Evolutionary conservation across 2,797 vertebrate genomes (phyloP), one percentile per base, ranked within the genome.

Genomic region (Falco biarmicus): DNA sequence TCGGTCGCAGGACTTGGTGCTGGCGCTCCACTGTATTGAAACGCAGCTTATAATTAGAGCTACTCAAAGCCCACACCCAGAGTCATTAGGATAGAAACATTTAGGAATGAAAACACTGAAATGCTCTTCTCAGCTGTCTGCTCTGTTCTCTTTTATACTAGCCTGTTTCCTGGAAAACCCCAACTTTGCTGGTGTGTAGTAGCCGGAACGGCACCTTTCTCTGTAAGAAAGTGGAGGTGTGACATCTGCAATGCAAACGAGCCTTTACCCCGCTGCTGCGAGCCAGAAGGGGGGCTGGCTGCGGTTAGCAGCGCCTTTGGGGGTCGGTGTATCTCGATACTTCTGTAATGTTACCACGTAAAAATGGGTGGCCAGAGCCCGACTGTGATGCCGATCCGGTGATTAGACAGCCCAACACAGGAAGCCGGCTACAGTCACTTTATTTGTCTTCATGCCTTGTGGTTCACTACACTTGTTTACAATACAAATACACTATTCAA

Each of bases 381-480:
- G 63, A 47, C 21, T 28, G 24, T 24, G 79, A 12, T 0, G 0
- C 1, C 14, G 53, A 61, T 53, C 41, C 59, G 60, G 8, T 76
- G 43, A 92, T 13, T 57, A 77, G 73, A 83, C 45, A 77, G 56
- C 75, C 68, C 63, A n/a, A 63, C 84, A 92, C 84, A 77, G 54
- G 84, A 56, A 94, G 92, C 82, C 93, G 93, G 83, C 92, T 96
- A 96, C 90, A 95, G 95, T 75, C 92, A 91, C 91, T 98, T 98
- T 98, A 97, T 98, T 98, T 96, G 92, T 97, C 89, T 95, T 96
- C 97, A 98, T 98, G 97, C 95, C 91, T 96, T 96, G 97, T 97
- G 93, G 73, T 93, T 97, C 93, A 97, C 95, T 97, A 97, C 96
- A 97, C 95, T 96, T 95, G 93, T 94, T 97, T 97, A 96, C 97